These are phyloP conservation scores for Phalanger gymnotis DNA, from an alignment of 2,797 vertebrate species.

Conservation along the genomic window DNA sequence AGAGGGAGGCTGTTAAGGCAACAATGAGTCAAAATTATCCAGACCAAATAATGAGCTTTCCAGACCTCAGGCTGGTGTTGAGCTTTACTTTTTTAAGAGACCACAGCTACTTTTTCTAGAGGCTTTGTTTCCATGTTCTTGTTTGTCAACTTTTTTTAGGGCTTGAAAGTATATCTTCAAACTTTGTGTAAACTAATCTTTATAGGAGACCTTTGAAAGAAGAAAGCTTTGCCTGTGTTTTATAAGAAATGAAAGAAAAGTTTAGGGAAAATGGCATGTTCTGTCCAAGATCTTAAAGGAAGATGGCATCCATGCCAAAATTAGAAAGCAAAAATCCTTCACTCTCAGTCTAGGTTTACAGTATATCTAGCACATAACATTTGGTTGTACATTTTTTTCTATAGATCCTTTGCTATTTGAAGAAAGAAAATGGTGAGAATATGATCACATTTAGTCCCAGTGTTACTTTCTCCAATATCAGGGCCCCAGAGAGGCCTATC, in stretches of 20 bases:
- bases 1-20: background rate
- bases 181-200: background rate
- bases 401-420: background rate
- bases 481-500: background rate
- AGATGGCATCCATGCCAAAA: background rate
- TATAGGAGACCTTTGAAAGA: slow-evolving; percentile 34
- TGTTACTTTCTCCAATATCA: background rate
- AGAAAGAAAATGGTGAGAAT: slow-evolving; percentile 26
- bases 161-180: background rate
- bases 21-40: background rate
- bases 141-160: background rate
- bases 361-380: background rate
- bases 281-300: background rate
- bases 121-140: background rate
- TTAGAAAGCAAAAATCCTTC: background rate
- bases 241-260: slow-evolving; percentile 11
- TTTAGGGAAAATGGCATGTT: background rate
- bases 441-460: background rate
- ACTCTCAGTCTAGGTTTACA: background rate
- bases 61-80: background rate
- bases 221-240: slow-evolving; percentile 16
- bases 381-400: slow-evolving; percentile 26
- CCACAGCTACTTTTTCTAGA: background rate
- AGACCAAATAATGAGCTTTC: background rate
- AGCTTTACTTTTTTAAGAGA: background rate